These are phyloP conservation scores for Scylla paramamosain DNA, from an alignment of 1,140 invertebrate genomes.

Conservation along the genomic window DNA sequence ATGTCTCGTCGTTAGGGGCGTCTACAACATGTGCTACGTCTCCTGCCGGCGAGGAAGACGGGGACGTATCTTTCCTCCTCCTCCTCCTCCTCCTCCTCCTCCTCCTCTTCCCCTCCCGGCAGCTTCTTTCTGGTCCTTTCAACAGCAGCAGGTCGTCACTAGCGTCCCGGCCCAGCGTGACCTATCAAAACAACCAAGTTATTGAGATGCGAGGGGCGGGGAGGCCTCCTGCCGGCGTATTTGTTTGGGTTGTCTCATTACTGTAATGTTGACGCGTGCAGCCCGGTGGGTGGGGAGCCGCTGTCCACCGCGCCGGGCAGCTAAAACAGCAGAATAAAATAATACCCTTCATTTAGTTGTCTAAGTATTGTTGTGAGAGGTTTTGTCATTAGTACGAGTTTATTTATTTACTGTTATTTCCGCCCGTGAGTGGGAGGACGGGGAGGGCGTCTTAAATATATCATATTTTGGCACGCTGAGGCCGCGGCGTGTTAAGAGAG, in stretches of 20 bases:
- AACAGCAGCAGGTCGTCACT: neutral
- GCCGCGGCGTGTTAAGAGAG: too few relatives aligned
- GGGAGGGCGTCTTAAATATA: too few relatives aligned
- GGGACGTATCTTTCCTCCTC: neutral
- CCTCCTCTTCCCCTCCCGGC: neutral
- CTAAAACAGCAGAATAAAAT: neutral
- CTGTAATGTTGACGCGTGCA: slow-evolving; percentile 20
- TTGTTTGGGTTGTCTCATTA: slow-evolving; percentile 14
- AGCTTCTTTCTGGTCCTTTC: neutral
- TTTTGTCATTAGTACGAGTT: too few relatives aligned
- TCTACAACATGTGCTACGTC: neutral
- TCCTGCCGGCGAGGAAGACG: neutral
- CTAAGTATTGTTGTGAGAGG: neutral
- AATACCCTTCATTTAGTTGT: neutral
- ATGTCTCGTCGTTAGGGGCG: neutral
- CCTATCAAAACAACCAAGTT: slow-evolving; percentile 28
- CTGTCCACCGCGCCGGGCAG: neutral
- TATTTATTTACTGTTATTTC: too few relatives aligned
- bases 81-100: neutral
- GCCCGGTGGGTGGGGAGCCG: neutral
- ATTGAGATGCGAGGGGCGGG: neutral
- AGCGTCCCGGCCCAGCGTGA: neutral
- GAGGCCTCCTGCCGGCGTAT: neutral
- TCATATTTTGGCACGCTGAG: too few relatives aligned
- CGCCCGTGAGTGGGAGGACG: too few relatives aligned